A percentile compares a stretch with the other conserved stretches of the same genome.
These are phyloP conservation scores for Torymus tubicola DNA, from an alignment of 2,888 invertebrate genomes.

Conservation along the genomic window DNA sequence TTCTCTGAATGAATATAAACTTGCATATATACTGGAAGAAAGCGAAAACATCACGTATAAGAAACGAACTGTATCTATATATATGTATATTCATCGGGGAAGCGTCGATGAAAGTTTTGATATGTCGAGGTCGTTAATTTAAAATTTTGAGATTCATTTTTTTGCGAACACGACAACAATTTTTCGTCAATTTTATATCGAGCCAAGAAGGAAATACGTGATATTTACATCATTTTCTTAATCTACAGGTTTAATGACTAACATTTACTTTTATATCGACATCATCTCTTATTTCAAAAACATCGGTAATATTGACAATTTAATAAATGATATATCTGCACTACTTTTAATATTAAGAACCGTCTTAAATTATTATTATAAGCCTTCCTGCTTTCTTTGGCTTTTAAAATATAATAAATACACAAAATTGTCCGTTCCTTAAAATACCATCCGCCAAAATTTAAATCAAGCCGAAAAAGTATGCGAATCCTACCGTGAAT, in stretches of 20 bases:
- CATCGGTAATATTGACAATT: too few relatives aligned
- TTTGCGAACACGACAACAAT: background rate
- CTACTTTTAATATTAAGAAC: too few relatives aligned
- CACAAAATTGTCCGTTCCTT: too few relatives aligned
- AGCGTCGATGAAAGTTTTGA: conserved; percentile 40
- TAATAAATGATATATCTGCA: too few relatives aligned
- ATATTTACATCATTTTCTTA: background rate
- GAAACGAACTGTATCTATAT: conserved; percentile 1
- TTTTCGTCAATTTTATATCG: background rate
- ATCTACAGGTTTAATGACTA: too few relatives aligned
- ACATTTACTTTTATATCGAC: background rate
- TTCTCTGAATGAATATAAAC: background rate
- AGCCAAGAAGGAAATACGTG: background rate
- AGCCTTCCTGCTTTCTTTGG: too few relatives aligned
- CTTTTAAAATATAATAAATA: too few relatives aligned
- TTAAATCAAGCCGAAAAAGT: too few relatives aligned
- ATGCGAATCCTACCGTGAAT: too few relatives aligned
- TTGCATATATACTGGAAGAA: background rate
- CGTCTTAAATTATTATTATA: too few relatives aligned
- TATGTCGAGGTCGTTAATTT: background rate
- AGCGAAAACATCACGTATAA: conserved; percentile 23
- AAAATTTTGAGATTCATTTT: conserved; percentile 22
- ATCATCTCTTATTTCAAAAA: too few relatives aligned
- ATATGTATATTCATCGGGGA: background rate
- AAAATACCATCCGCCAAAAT: too few relatives aligned